Conservation (phyloP, 2,888 invertebrate species). For the Hemithea aestivaria region DNA sequence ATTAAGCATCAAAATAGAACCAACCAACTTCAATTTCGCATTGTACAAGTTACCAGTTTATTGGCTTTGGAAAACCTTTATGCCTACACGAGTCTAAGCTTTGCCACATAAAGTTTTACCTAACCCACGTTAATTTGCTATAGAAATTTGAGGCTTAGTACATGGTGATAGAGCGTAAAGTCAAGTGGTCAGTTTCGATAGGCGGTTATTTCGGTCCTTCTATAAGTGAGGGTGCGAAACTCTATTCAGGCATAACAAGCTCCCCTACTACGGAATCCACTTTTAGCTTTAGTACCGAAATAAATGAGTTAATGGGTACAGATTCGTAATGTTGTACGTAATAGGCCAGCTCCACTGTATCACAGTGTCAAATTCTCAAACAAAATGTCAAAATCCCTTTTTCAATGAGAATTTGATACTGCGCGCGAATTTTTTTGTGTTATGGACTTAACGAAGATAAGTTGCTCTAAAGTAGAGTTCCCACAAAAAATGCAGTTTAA, state of each 20-base stretch:
- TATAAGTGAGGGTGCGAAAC: slow-evolving; percentile 44
- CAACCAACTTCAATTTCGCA: no score
- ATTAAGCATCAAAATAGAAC: no score
- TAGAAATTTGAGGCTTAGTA: slow-evolving; percentile 8
- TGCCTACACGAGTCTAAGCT: slow-evolving; percentile 10
- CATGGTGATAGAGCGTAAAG: slow-evolving; percentile 11
- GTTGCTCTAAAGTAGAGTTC: no score
- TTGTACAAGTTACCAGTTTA: no score
- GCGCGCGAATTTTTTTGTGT: no score
- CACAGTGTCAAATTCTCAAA: no score
- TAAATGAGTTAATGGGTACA: not conserved
- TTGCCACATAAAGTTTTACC: slow-evolving; percentile 23
- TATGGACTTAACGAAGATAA: no score
- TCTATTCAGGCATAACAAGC: slow-evolving; percentile 46
- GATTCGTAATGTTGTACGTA: no score
- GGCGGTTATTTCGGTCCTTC: slow-evolving; percentile 46
- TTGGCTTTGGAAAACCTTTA: slow-evolving; percentile 4
- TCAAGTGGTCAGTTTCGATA: slow-evolving; percentile 3
- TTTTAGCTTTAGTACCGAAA: slow-evolving; percentile 37
- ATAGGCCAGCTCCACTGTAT: no score
- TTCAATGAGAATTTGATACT: no score
- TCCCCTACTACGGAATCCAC: slow-evolving; percentile 40
- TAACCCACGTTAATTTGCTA: not conserved
- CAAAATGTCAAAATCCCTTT: no score
- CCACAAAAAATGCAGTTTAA: no score